A percentile compares a stretch with the other conserved stretches of the same genome.
phyloP scores from a whole-genome alignment of 2,797 vertebrate species.

The Anniella stebbinsi region DNA sequence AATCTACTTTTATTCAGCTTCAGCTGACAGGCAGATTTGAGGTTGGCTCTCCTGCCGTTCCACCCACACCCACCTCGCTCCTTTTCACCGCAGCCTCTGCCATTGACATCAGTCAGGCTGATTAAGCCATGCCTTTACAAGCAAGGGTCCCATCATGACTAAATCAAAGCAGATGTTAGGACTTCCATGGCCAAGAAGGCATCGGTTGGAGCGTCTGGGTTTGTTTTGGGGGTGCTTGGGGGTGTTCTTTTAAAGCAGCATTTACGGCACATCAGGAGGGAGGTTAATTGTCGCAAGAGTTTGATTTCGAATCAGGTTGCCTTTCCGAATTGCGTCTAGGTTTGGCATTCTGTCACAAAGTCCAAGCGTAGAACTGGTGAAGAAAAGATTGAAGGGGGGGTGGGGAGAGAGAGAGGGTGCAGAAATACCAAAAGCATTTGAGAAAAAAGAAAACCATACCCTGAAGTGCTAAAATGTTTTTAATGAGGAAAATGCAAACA shows the following conservation, averaged over 20 bases:
- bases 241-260: slow-evolving; percentile 64
- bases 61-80: neutral
- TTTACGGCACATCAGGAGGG: slow-evolving; percentile 63
- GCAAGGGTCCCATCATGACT: slow-evolving; percentile 82
- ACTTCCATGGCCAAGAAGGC: slow-evolving; percentile 87
- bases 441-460: slow-evolving; percentile 78
- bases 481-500: slow-evolving; percentile 77
- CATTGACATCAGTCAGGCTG: slow-evolving; percentile 81
- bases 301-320: slow-evolving; percentile 77
- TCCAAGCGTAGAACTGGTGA: slow-evolving; percentile 66
- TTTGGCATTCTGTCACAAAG: slow-evolving; percentile 70
- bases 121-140: slow-evolving; percentile 90
- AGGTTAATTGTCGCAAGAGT: slow-evolving; percentile 76
- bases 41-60: slow-evolving; percentile 70
- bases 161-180: slow-evolving; percentile 94
- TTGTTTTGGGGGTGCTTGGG: slow-evolving; percentile 56
- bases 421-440: slow-evolving; percentile 69
- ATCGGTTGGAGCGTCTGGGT: slow-evolving; percentile 75
- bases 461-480: slow-evolving; percentile 76
- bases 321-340: slow-evolving; percentile 78
- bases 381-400: slow-evolving; percentile 14
- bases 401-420: neutral
- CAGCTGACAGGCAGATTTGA: slow-evolving; percentile 70
- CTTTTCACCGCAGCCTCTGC: slow-evolving; percentile 69
- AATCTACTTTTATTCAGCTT: slow-evolving; percentile 25